Conservation (phyloP, 2,888 invertebrate species). For the Andrena trimmerana region DNA sequence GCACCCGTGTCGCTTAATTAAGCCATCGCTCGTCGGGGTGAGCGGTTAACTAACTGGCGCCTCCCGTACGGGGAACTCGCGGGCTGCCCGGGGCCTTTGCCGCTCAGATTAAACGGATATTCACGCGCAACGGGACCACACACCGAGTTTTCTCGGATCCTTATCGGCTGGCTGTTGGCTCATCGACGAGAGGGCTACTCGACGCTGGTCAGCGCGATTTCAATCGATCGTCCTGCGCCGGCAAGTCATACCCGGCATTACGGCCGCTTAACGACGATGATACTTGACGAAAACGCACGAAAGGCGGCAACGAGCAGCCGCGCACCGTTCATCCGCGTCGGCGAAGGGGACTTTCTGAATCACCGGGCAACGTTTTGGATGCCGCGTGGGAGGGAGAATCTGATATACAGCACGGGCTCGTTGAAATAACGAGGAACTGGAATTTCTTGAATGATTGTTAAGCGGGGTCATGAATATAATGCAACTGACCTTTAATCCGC, state of each 20-base stretch:
- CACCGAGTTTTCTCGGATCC: slow-evolving; percentile 64
- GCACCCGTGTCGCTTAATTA: slow-evolving; percentile 64
- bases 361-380: background rate
- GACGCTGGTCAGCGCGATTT: slow-evolving; percentile 52
- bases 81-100: slow-evolving; percentile 24
- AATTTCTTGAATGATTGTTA: slow-evolving; percentile 9
- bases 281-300: slow-evolving; percentile 28
- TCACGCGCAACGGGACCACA: slow-evolving; percentile 65
- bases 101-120: slow-evolving; percentile 63
- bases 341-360: background rate
- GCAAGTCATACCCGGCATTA: slow-evolving; percentile 23
- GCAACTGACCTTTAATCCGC: background rate
- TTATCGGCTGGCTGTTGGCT: slow-evolving; percentile 67
- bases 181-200: slow-evolving; percentile 48
- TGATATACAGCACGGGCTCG: background rate
- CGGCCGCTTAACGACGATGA: slow-evolving; percentile 33
- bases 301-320: background rate
- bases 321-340: background rate
- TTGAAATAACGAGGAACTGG: slow-evolving; percentile 5
- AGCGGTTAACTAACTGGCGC: slow-evolving; percentile 64
- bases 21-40: slow-evolving; percentile 63
- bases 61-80: slow-evolving; percentile 57
- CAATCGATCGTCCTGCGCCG: slow-evolving; percentile 56
- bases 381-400: slow-evolving; percentile 6
- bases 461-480: background rate